Percentiles rank a stretch among this genome's conserved stretches.
These are phyloP conservation scores for Eptatretus burgeri DNA, from an alignment of 2,113 vertebrate genomes.

Conservation along the genomic window DNA sequence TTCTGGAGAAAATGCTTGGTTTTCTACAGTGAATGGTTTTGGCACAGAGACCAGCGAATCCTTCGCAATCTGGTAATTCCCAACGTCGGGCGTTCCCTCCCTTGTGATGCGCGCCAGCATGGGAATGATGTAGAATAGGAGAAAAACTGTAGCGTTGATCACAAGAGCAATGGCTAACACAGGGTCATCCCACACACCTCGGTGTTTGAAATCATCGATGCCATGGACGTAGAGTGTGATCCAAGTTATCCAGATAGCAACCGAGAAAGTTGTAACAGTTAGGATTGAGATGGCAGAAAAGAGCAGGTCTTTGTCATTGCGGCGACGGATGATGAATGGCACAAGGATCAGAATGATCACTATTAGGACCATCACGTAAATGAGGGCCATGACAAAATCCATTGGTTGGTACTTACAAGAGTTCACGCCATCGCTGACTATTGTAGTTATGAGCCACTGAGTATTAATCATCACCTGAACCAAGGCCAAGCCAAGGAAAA, in stretches of 20 bases:
- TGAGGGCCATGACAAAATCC: slow-evolving; percentile 50
- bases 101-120: slow-evolving; percentile 32
- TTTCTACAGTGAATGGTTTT: background rate
- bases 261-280: slow-evolving; percentile 30
- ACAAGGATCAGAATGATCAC: slow-evolving; percentile 21
- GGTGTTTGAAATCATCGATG: slow-evolving; percentile 13
- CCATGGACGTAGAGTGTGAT: slow-evolving; percentile 30
- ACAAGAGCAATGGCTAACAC: slow-evolving; percentile 35
- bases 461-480: slow-evolving; percentile 43
- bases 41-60: background rate
- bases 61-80: slow-evolving; percentile 16
- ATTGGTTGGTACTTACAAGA: slow-evolving; percentile 18
- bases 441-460: slow-evolving; percentile 29
- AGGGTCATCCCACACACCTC: slow-evolving; percentile 34
- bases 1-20: slow-evolving; percentile 3
- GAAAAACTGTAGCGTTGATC: slow-evolving; percentile 43
- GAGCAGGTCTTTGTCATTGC: slow-evolving; percentile 22
- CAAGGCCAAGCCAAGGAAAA: slow-evolving; percentile 24
- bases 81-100: slow-evolving; percentile 15
- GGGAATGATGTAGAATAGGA: slow-evolving; percentile 27
- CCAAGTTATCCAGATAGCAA: slow-evolving; percentile 44
- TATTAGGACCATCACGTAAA: slow-evolving; percentile 47
- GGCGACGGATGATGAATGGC: slow-evolving; percentile 19
- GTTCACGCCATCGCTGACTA: slow-evolving; percentile 15
- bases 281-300: slow-evolving; percentile 23